Base-by-base conservation (phyloP, 35 echinoderm and acorn worm species). In the Holothuria glaberrima region DNA sequence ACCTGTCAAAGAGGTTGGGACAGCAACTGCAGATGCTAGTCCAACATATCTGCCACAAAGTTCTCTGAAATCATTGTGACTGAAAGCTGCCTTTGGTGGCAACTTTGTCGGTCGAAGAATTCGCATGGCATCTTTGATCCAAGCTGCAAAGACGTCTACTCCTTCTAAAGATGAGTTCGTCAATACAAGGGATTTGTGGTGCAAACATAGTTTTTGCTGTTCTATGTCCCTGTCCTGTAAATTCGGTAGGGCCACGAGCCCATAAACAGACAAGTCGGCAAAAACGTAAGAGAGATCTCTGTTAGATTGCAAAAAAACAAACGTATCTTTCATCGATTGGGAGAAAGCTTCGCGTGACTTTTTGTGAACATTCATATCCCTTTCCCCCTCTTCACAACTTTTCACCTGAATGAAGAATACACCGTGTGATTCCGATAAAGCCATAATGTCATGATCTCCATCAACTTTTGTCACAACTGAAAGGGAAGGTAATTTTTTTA, bases 381-480 rank as follows among this genome's bases (percentile, higher is more conserved):
- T 87, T 28, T 71, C 85, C 12, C n/a, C 50, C 17, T 21, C 24
- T 70, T 87, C 66, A 33, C 85, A 87, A 59, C 85, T 87, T 52
- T 87, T 87, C 20, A 87, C 66, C 44, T 87, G 85, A 71, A 87
- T 46, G 50, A 87, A 87, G 22, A 87, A 69, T 20, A 87, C 85
- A 5, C 85, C 85, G 21, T 69, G 35, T 25, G 12, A 27, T 31
- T 87, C 28, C 9, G 65, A 87, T 44, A 87, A 41, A 24, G 85
- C 85, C 61, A 87, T 69, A n/a, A 87, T 67, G 24, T 87, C 85
- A 31, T 87, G 85, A n/a, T 87, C 85, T n/a, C 85, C 85, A 16
- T 69, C 36, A 29, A 69, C 44, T 19, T 70, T 35, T 44, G 85
- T 87, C 4, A 71, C 83, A 32, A 19, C 21, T 41, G 21, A 33